Base-by-base conservation (phyloP, 64 coral and sea anemone genomes). In the Trachythela sp. region DNA sequence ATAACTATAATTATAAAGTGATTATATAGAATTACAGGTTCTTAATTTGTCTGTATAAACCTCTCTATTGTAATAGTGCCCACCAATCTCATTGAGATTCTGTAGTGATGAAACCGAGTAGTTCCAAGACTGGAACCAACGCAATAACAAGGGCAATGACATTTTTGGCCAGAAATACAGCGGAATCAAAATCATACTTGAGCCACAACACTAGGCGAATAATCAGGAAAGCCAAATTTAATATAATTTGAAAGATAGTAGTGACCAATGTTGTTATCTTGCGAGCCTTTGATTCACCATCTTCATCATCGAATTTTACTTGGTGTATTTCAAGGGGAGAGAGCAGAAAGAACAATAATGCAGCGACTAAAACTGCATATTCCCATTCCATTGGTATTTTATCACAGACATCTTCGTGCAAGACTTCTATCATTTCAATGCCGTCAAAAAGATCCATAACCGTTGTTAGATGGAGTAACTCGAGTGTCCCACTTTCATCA, bases 321-420 rank as follows among this genome's bases (percentile, higher is more conserved):
- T 80, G 33, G 20, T 10, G 13, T 80, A 80, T 35, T 80, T 80
- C 75, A 15, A 80, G 20, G 9, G 37, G 30, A 0, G 75, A 80
- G 13, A 80, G 20, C 15, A 80, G 35, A 30, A 80, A 80, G 37
- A 80, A 80, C 10, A 80, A 15, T 7, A 20, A 80, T 34, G 37
- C 26, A 1, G 37, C 31, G 27, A 80, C 34, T 0, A 80, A 15
- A 80, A 80, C 37, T 36, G 75, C 75, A 18, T 34, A 13, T 35
- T 80, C 27, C 75, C 31, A 37, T 35, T 29, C 75, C 13, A 0
- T 5, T 34, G 75, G 75, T 39, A 80, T 80, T 80, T 80, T 39
- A 35, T 80, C 30, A 64, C 56, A 64, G 31, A 80, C 75, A 38
- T 80, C 75, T 80, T 80, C 37, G 33, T 80, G 75, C 20, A 80